Conservation (phyloP, 2,113 vertebrate species). For the Microcebus murinus region DNA sequence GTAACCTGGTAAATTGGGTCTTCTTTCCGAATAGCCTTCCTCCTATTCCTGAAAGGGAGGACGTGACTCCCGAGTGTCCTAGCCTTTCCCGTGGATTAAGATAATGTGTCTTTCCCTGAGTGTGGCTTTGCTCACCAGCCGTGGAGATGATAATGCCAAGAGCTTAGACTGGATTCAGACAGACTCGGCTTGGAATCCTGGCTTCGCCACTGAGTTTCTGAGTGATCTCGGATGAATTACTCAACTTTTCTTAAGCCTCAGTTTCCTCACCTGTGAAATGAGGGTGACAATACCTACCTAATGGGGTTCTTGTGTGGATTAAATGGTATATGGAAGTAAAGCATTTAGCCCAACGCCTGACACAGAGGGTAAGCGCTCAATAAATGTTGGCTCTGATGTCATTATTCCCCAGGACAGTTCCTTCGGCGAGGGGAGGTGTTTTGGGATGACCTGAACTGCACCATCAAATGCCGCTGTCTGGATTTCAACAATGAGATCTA, state of each 20-base stretch:
- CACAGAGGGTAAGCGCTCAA: not conserved
- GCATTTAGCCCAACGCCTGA: not conserved
- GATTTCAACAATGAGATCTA: conserved; percentile 94
- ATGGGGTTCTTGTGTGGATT: not conserved
- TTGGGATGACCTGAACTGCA: conserved; percentile 95
- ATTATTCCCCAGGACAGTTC: conserved; percentile 90
- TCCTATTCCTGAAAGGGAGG: not conserved
- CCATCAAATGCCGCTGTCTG: conserved; percentile 95
- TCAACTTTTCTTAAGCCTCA: not conserved
- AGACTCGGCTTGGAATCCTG: not conserved
- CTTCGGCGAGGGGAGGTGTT: conserved; percentile 95
- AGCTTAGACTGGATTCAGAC: not conserved
- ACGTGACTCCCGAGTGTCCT: not conserved
- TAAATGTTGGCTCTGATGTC: conserved; percentile 55
- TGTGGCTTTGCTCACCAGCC: not conserved
- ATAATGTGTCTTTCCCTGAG: not conserved
- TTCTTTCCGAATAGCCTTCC: not conserved
- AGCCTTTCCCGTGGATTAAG: not conserved
- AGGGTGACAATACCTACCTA: not conserved
- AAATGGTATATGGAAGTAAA: not conserved
- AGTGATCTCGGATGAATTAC: not conserved
- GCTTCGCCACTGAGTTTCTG: not conserved
- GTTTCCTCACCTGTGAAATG: not conserved
- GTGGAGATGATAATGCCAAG: not conserved
- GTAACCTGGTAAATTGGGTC: not conserved